Evolutionary conservation across 1,140 invertebrate genomes (phyloP).

Genomic region (Babylonia areolata): DNA sequence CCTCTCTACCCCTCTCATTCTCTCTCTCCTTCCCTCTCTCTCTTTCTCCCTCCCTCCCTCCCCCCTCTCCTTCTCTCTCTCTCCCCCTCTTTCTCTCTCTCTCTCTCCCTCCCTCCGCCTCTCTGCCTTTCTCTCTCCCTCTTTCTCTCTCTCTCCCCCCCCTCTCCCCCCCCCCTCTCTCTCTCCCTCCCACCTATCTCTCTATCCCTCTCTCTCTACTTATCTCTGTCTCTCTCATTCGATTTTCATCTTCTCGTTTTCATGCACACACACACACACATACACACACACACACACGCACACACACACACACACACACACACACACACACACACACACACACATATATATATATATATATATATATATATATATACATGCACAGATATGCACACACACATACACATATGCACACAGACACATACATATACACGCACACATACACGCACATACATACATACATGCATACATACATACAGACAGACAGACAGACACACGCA

Average conservation of each 20-base stretch:
- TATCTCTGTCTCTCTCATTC: too few relatives aligned
- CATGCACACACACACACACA: too few relatives aligned
- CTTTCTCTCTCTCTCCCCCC: background rate
- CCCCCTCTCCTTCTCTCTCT: background rate
- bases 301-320: too few relatives aligned
- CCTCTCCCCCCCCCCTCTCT: background rate
- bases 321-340: too few relatives aligned
- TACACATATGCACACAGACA: background rate
- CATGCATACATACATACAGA: background rate
- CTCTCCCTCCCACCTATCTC: background rate
- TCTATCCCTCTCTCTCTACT: too few relatives aligned
- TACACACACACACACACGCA: too few relatives aligned
- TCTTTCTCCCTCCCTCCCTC: background rate
- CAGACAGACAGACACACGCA: background rate
- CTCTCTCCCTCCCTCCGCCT: background rate
- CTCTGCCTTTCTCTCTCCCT: background rate
- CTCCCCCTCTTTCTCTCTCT: too few relatives aligned
- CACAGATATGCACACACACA: background rate
- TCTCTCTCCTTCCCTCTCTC: background rate
- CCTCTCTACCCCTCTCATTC: background rate
- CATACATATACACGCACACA: background rate
- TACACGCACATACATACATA: background rate
- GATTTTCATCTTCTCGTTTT: too few relatives aligned
- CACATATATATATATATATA: too few relatives aligned
- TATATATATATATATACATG: background rate